Percentiles rank a stretch among this genome's conserved stretches.
phyloP scores from a whole-genome alignment of 2,113 vertebrate species.

The Rhineura floridana region DNA sequence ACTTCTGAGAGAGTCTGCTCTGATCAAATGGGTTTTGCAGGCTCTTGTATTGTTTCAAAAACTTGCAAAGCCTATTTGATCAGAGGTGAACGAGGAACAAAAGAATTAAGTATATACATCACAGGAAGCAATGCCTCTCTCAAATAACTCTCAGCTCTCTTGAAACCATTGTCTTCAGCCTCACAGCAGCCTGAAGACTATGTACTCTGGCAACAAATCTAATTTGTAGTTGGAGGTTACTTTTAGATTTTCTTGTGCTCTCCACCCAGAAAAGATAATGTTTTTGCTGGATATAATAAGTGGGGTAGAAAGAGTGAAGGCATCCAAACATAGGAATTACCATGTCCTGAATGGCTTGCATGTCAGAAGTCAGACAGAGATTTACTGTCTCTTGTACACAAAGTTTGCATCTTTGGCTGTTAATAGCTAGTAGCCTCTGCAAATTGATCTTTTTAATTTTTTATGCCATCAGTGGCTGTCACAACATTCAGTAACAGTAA shows the following conservation, averaged over 20 bases:
- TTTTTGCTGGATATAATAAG: background rate
- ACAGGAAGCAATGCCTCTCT: background rate
- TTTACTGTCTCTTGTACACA: background rate
- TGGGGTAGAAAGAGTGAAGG: background rate
- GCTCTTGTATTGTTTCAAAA: background rate
- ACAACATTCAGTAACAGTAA: background rate
- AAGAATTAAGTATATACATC: background rate
- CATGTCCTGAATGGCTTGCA: background rate
- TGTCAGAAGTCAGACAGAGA: slow-evolving; percentile 3
- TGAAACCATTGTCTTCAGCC: background rate
- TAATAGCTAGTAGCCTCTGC: background rate
- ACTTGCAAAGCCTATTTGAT: background rate
- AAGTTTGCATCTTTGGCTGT: slow-evolving; percentile 3
- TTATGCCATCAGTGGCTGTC: background rate
- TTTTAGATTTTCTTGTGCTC: slow-evolving; percentile 53
- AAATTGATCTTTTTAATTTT: background rate
- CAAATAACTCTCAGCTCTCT: background rate
- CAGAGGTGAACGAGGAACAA: slow-evolving; percentile 13
- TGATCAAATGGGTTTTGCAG: too few species aligned
- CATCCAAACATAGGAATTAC: background rate
- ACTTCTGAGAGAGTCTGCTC: too few species aligned
- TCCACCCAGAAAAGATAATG: slow-evolving; percentile 43
- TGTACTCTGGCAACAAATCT: slow-evolving; percentile 39
- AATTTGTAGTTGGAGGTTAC: slow-evolving; percentile 60
- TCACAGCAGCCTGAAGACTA: background rate